Base-by-base conservation (phyloP, 2,888 invertebrate genomes). In the Gastrophysa polygoni region DNA sequence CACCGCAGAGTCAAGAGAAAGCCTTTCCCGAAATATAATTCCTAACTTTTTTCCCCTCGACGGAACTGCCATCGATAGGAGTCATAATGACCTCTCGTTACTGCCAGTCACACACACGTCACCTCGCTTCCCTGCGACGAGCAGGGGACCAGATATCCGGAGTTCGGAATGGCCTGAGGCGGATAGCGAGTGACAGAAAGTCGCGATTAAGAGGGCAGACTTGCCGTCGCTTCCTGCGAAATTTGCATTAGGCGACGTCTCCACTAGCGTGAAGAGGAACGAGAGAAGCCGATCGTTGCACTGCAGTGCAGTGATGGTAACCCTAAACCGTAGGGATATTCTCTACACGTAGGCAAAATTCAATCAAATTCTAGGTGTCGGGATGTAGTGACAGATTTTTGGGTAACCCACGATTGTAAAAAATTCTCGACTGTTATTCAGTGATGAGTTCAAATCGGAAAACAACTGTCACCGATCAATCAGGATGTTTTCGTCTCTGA, bases 101-200 rank as follows among this genome's bases (percentile, higher is more conserved):
- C 14, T 38, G 38, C 38, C 38, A 38, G 38, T 38, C 38, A 38
- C 38, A 38, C 38, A 14, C 38, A 14, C 38, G 14, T 38, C 38
- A 38, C 38, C 14, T 11, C 38, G 14, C 14, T 11, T 14, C 38
- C 38, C n/a, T 10, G 14, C 14, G 38, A 14, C 38, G 29, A 6
- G 10, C 5, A 10, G 29, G 29, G 29, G 10, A 32, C 8, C 24
- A 29, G 18, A 38, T 21, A 38, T 52, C 21, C 52, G 38, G 50
- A 63, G 59, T 63, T 63, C 61, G 61, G 61, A 63, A 66, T 28
- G 61, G 54, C 63, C 66, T 57, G 43, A 29, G 56, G 66, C 63
- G 59, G 63, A 59, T 59, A 58, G 63, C 61, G 64, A 50, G 57
- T 56, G 67, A 67, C 67, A 62, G 64, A 67, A 67, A 67, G 63